Evolutionary conservation across 2,888 invertebrate species (phyloP).

Genomic region (Dryomyza anilis): DNA sequence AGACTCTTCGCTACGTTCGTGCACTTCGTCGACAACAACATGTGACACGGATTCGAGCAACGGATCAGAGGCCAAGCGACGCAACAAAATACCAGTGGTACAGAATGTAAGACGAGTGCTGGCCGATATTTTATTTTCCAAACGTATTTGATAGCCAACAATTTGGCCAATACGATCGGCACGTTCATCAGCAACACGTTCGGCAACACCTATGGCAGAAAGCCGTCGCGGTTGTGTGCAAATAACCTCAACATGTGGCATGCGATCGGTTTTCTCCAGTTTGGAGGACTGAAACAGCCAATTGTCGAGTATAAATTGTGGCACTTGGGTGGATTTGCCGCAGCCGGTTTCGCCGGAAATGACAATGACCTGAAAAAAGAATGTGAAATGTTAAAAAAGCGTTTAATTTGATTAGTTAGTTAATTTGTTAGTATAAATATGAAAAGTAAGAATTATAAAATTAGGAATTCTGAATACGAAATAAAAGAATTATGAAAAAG

Average conservation of each 20-base stretch:
- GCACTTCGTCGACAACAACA: constrained; percentile 88
- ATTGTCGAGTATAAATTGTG: constrained; percentile 90
- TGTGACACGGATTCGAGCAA: constrained; percentile 79
- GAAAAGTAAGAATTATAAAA: too few species aligned
- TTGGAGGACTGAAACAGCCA: constrained; percentile 68
- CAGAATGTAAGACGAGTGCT: constrained; percentile 88
- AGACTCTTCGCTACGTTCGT: constrained; percentile 88
- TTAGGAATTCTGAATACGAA: too few species aligned
- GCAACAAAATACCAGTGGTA: constrained; percentile 88
- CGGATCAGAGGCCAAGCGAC: constrained; percentile 81
- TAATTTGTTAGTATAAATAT: too few species aligned
- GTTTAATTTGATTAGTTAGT: too few species aligned
- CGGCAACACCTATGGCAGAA: constrained; percentile 90
- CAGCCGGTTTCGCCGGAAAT: constrained; percentile 86
- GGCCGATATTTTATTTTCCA: constrained; percentile 78
- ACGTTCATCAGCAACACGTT: constrained; percentile 87
- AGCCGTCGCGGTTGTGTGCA: constrained; percentile 92
- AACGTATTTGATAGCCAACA: constrained; percentile 74
- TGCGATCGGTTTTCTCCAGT: constrained; percentile 50
- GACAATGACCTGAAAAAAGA: constrained; percentile 61
- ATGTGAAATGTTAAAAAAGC: too few species aligned
- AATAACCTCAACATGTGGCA: constrained; percentile 79
- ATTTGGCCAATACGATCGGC: constrained; percentile 67
- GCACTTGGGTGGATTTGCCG: constrained; percentile 88
- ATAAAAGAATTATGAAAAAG: too few species aligned